Conservation (phyloP, 2,888 invertebrate genomes). For the Mycalesis mineus region DNA sequence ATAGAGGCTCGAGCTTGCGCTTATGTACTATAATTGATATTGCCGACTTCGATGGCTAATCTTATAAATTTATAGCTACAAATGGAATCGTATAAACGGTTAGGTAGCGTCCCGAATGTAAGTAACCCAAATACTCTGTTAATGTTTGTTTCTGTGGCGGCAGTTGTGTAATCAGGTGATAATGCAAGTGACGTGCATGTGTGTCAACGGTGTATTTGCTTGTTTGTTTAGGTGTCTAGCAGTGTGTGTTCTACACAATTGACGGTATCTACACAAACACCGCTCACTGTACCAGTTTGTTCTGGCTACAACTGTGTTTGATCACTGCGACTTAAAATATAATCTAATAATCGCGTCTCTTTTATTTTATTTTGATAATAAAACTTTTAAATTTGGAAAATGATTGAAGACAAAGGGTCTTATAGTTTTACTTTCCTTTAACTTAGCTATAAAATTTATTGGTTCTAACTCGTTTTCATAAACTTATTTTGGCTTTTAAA, state of each 20-base stretch:
- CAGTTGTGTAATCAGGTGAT: conserved; percentile 11
- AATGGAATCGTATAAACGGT: neutral
- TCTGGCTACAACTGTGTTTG: neutral
- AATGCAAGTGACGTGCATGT: conserved; percentile 3
- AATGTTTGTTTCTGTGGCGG: neutral
- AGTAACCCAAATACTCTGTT: neutral
- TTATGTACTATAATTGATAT: too few relatives aligned
- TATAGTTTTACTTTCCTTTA: too few relatives aligned
- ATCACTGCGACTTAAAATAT: too few relatives aligned
- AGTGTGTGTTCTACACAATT: neutral
- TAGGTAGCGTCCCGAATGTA: neutral
- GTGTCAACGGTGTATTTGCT: neutral
- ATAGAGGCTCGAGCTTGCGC: too few relatives aligned
- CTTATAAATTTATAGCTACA: neutral
- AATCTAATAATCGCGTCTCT: neutral
- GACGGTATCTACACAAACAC: conserved; percentile 1
- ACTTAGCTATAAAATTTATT: too few relatives aligned
- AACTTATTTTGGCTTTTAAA: too few relatives aligned
- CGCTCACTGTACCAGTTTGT: neutral
- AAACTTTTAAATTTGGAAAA: too few relatives aligned
- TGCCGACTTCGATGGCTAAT: too few relatives aligned
- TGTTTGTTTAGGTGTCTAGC: conserved; percentile 9
- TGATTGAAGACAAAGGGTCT: too few relatives aligned
- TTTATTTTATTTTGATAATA: neutral
- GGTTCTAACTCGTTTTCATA: too few relatives aligned